Base-by-base conservation (phyloP, 1,140 invertebrate genomes). In the Acromyrmex heyeri region DNA sequence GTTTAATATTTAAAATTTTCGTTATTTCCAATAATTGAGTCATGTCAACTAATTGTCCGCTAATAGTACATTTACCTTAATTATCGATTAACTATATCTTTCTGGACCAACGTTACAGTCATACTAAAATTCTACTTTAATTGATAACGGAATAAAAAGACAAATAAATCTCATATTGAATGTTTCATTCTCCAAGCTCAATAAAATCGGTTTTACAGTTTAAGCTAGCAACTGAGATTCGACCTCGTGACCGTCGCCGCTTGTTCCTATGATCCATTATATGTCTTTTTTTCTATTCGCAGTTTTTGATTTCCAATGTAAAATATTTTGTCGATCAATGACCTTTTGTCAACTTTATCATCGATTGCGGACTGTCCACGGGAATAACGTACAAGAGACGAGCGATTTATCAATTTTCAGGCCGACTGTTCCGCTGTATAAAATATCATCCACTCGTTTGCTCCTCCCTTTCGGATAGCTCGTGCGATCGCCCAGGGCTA, bases 351-450 rank as follows among this genome's bases (percentile, higher is more conserved):
- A 38, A 75, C 69, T 83, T 83, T 34, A 75, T 73, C 69, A 83
- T 61, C 79, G 69, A 83, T 83, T 83, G 79, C 55, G 69, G 57
- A 61, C 79, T 73, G 57, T 83, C 79, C 38, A 34, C 65, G 44
- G 27, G 48, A 73, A 69, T 55, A 70, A 61, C 79, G 79, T 73
- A 48, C 38, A 82, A 85, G 87, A 67, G 87, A 86, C 87, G 88
- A 90, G 55, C 81, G 86, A 90, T 90, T 90, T 90, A 90, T 90
- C 88, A 90, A 90, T 90, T 90, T 90, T 90, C 89, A 89, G 57
- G 55, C 67, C 70, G 86, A 90, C 88, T 90, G 86, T 90, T 87
- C 88, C 69, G 64, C 62, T 87, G 81, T 78, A 90, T 87, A 90
- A 91, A 90, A 90, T 91, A 88, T 86, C 81, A 86, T 86, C 55